Evolutionary conservation across 2,797 vertebrate genomes (phyloP), one percentile per base, ranked within the genome.

Genomic region (Acanthiza pusilla): DNA sequence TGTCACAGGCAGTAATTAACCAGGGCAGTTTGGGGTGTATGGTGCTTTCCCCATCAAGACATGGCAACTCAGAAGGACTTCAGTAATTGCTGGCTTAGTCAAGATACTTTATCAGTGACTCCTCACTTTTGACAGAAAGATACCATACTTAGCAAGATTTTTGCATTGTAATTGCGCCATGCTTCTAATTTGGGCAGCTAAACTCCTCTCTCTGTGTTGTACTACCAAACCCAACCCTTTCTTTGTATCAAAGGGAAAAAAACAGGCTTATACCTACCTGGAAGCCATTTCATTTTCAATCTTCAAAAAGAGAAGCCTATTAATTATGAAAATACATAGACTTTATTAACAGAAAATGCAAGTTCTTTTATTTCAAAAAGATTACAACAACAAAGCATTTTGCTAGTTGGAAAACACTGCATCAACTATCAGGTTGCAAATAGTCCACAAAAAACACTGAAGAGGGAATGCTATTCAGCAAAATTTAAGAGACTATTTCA

Each of bases 21-120:
- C 6, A 13, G 58, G 14, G 9, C 1, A 2, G 23, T 9, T 25
- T 42, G 23, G 13, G 10, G 1, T 54, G 2, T 45, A 11, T 32
- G 57, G 58, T 38, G 20, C 4, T 85, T 81, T 60, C 26, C 9
- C 4, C 40, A n/a, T 11, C 15, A 66, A 67, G 54, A 67, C 6
- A 34, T 66, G 42, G 23, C 23, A 79, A 29, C 26, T 89, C 1
- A 0, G 36, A 82, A 77, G 51, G 11, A 42, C 22, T 88, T 85
- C 36, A 51, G 19, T 61, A 72, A 40, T 22, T 40, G 5, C 36
- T 43, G 22, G 10, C 3, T 90, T 48, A 75, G 12, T 53, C 58
- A 85, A 65, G 36, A 38, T 18, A 29, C 4, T 63, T 48, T 36
- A 30, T 42, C 36, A 71, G 26, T 18, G 40, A 54, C 8, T 83